Evolutionary conservation across 2,113 vertebrate species (phyloP), one percentile per base, ranked within the genome.

Genomic region (Toxostoma redivivum): DNA sequence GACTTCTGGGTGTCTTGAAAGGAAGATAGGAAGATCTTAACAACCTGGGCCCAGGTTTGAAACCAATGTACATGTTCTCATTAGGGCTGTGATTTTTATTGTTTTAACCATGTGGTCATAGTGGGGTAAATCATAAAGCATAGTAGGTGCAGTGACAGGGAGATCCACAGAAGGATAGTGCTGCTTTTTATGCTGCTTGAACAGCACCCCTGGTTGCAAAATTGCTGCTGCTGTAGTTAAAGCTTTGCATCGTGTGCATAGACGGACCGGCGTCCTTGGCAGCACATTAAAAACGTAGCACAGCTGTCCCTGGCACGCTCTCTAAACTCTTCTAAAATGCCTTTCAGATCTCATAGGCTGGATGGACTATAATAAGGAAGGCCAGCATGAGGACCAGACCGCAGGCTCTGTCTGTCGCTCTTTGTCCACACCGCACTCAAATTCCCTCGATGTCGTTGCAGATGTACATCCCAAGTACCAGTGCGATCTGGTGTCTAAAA

Each of bases 401-500:
- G 95, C 97, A 38, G 97, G 92, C 94, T 97, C 97, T 31, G 96
- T 98, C 53, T 97, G 97, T 56, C 94, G 89, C 89, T 98, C 98
- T n/a, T 97, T 97, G 47, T 98, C 98, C 18, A 98, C 97, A 80
- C 98, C 98, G 74, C 98, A 98, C 93, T 98, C 98, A 53, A 98
- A 98, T 90, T 97, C 97, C 92, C 72, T 97, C 84, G 98, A 98
- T 92, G 96, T 98, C 81, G 85, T 98, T 95, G 95, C 97, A 94
- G 98, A 99, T 91, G 97, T 98, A 30, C 98, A 98, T 50, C 98
- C 98, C 44, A 99, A 98, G 96, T 99, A 98, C 93, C 98, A 99
- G 92, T 99, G 98, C 9, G 98, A 99, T 95, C 98, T 99, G 87
- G 98, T 99, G 91, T 98, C 98, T 91, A 98, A 98, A 96, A 99